Evolutionary conservation across 2,888 invertebrate genomes (phyloP).

Genomic region (Campoplex capitator): DNA sequence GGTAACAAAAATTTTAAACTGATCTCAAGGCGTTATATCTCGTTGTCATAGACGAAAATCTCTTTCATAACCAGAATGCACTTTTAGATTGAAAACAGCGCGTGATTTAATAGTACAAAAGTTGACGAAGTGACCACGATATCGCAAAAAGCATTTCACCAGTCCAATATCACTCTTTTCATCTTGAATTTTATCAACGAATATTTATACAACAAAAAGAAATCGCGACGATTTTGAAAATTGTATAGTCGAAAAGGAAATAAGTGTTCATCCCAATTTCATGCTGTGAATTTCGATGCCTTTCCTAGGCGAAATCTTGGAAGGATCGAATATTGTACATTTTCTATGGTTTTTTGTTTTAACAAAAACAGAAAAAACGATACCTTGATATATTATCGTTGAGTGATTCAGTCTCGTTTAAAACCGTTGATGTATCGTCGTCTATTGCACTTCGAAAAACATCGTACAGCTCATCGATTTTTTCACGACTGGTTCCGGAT

Average conservation of each 20-base stretch:
- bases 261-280: not conserved
- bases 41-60: too few species aligned
- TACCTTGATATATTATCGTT: slow-evolving; percentile 49
- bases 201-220: too few species aligned
- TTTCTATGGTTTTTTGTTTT: not conserved
- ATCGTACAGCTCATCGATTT: slow-evolving; percentile 37
- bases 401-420: slow-evolving; percentile 39
- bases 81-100: too few species aligned
- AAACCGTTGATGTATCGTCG: slow-evolving; percentile 40
- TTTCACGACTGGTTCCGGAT: slow-evolving; percentile 60
- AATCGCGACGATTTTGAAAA: too few species aligned
- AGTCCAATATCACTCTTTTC: too few species aligned
- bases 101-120: too few species aligned
- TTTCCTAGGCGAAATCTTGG: not conserved
- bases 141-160: too few species aligned
- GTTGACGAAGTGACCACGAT: too few species aligned
- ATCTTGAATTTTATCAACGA: too few species aligned
- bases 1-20: too few species aligned
- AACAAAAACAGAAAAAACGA: not conserved
- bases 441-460: slow-evolving; percentile 28
- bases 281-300: not conserved
- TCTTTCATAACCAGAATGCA: too few species aligned
- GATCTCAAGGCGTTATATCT: too few species aligned
- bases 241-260: not conserved
- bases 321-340: not conserved